Conservation (phyloP, 2,888 invertebrate species). For the Sphaerophoria rueppellii region DNA sequence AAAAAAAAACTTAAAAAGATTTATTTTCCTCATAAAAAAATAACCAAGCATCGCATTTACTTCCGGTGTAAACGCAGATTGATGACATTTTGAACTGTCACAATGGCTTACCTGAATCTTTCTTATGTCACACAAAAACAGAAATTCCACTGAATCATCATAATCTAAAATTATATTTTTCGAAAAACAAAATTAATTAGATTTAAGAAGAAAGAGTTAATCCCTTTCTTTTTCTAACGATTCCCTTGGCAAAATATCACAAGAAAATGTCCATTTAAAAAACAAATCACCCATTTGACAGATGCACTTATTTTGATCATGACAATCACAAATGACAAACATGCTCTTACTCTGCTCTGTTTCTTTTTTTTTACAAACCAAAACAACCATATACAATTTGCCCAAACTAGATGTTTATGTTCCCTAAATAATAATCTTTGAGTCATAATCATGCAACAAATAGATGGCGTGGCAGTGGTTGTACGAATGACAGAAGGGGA, state of each 20-base stretch:
- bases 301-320: constrained; percentile 68
- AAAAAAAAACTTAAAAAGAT: not conserved
- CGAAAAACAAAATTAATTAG: not conserved
- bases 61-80: not conserved
- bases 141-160: constrained; percentile 40
- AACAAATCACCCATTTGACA: constrained; percentile 62
- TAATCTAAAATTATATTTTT: constrained; percentile 29
- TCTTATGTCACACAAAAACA: constrained; percentile 3
- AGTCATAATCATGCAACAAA: constrained; percentile 39
- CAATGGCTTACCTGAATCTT: constrained; percentile 50
- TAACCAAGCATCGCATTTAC: not conserved
- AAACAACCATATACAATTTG: constrained; percentile 20
- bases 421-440: constrained; percentile 54
- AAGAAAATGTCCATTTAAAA: constrained; percentile 22
- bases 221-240: constrained; percentile 11
- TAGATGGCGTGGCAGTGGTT: not conserved
- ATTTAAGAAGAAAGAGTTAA: constrained; percentile 3
- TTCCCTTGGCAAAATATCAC: constrained; percentile 28
- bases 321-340: constrained; percentile 55
- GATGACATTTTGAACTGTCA: constrained; percentile 9
- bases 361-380: not conserved
- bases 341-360: constrained; percentile 24
- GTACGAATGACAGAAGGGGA: constrained; percentile 1
- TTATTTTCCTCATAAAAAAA: not conserved
- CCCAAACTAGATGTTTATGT: not conserved